Percentiles rank a stretch among this genome's conserved stretches.
Conservation (phyloP, 2,113 vertebrate genomes). For the Oryzias melastigma region DNA sequence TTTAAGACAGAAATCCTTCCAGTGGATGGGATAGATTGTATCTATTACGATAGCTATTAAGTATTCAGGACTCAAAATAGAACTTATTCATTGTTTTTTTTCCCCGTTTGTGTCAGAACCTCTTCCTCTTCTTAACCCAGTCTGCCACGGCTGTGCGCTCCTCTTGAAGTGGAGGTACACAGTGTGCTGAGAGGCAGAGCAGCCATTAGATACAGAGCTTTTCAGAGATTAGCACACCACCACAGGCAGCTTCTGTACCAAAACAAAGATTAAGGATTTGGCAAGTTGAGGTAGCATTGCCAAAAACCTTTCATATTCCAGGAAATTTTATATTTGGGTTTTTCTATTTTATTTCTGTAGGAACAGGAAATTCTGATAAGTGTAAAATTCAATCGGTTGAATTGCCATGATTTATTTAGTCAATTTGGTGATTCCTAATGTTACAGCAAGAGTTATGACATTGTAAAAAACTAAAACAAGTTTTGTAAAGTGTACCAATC, state of each 20-base stretch:
- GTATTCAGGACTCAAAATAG: background rate
- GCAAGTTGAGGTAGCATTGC: slow-evolving; percentile 40
- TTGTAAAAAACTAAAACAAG: too few relatives aligned
- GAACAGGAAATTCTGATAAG: slow-evolving; percentile 23
- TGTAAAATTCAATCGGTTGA: too few relatives aligned
- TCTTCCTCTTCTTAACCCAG: slow-evolving; percentile 47
- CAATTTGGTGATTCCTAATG: too few relatives aligned
- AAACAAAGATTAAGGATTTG: slow-evolving; percentile 63
- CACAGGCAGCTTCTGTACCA: slow-evolving; percentile 64
- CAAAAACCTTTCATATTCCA: slow-evolving; percentile 29
- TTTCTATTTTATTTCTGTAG: slow-evolving; percentile 33
- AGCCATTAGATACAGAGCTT: slow-evolving; percentile 76
- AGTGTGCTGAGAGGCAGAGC: slow-evolving; percentile 55
- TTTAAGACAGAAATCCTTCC: too few relatives aligned
- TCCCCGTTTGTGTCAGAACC: slow-evolving; percentile 27
- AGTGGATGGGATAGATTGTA: too few relatives aligned
- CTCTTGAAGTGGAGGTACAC: slow-evolving; percentile 54
- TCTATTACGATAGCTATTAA: background rate
- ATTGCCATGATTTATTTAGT: too few relatives aligned
- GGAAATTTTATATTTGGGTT: slow-evolving; percentile 25
- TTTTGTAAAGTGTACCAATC: too few relatives aligned
- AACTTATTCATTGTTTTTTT: slow-evolving; percentile 2
- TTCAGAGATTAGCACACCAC: slow-evolving; percentile 67
- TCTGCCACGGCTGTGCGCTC: slow-evolving; percentile 38
- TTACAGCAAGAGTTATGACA: too few relatives aligned